A percentile compares a stretch with the other conserved stretches of the same genome.
Evolutionary conservation across 2,113 vertebrate species (phyloP).

Genomic region (Neolamprologus hecqui): DNA sequence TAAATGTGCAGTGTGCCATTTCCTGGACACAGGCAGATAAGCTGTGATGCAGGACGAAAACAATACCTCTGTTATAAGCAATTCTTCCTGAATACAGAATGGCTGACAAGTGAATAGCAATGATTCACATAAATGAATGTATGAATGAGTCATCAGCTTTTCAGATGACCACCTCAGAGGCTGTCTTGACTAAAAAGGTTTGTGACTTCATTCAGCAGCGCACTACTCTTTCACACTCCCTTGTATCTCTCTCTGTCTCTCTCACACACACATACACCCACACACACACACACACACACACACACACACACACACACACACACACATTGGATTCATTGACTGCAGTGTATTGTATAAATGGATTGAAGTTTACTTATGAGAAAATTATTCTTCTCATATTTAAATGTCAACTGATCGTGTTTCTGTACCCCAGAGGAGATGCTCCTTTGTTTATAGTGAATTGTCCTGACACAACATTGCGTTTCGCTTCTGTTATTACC

Average conservation of each 20-base stretch:
- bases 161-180: constrained; percentile 56
- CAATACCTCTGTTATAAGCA: constrained; percentile 42
- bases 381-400: background rate
- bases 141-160: constrained; percentile 63
- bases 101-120: constrained; percentile 47
- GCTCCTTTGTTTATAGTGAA: background rate
- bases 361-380: background rate
- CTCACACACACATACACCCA: background rate
- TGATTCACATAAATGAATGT: constrained; percentile 53
- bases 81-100: constrained; percentile 44
- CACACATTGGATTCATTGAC: background rate
- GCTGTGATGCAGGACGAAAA: constrained; percentile 39
- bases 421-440: background rate
- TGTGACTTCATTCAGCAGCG: constrained; percentile 51
- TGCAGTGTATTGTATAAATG: background rate
- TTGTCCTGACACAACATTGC: background rate
- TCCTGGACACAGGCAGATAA: constrained; percentile 53
- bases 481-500: background rate
- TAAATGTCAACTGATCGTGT: constrained; percentile 18
- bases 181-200: constrained; percentile 42
- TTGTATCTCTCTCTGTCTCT: background rate
- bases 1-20: constrained; percentile 39
- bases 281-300: background rate
- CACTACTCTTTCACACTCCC: constrained; percentile 17
- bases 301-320: background rate